Percentiles rank a stretch among this genome's conserved stretches.
Evolutionary conservation across 2,797 vertebrate species (phyloP).

Genomic region (Melanogrammus aeglefinus): DNA sequence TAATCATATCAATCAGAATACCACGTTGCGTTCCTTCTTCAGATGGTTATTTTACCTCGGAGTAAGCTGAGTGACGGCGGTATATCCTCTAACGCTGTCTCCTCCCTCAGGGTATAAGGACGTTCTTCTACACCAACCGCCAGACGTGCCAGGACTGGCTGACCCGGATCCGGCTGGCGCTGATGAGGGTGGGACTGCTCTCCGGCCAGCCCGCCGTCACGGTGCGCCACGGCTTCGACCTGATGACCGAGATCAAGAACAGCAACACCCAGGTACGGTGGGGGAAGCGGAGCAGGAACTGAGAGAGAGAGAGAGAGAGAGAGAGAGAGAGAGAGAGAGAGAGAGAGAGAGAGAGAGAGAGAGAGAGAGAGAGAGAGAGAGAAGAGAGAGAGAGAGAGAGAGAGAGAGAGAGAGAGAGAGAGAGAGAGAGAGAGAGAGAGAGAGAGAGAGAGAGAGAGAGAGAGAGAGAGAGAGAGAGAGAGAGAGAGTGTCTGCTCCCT

Average conservation of each 20-base stretch:
- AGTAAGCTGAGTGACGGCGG: not conserved
- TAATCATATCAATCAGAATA: too few species aligned
- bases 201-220: constrained; percentile 98
- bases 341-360: not conserved
- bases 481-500: not conserved
- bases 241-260: constrained; percentile 93
- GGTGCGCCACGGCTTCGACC: constrained; percentile 93
- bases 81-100: not conserved
- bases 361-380: not conserved
- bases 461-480: not conserved
- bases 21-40: not conserved
- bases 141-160: constrained; percentile 99
- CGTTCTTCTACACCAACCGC: constrained; percentile 96
- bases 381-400: not conserved
- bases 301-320: not conserved
- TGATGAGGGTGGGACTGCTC: constrained; percentile 94
- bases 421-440: not conserved
- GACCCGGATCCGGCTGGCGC: constrained; percentile 90
- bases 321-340: not conserved
- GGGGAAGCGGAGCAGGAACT: not conserved
- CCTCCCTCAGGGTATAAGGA: constrained; percentile 81
- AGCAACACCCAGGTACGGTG: constrained; percentile 83
- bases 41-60: constrained; percentile 20
- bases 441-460: not conserved
- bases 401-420: not conserved